Evolutionary conservation across 2,888 invertebrate genomes (phyloP).

Genomic region (Perithous albicinctus): DNA sequence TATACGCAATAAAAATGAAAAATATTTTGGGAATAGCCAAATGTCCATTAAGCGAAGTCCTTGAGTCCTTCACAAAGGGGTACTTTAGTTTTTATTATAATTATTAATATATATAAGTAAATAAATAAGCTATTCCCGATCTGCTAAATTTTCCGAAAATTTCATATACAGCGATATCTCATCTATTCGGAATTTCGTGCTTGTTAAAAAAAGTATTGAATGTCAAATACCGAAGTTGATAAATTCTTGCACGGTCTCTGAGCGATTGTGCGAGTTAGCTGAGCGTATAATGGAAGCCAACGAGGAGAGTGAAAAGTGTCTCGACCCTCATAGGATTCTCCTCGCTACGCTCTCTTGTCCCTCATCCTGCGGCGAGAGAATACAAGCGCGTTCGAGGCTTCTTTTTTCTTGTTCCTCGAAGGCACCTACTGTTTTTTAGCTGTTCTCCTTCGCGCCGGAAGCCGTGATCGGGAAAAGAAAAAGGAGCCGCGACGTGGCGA

Average conservation of each 20-base stretch:
- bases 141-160: too few relatives aligned
- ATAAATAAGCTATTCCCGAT: too few relatives aligned
- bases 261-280: conserved; percentile 17
- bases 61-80: too few relatives aligned
- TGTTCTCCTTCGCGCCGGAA: conserved; percentile 58
- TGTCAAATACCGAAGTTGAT: too few relatives aligned
- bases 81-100: too few relatives aligned
- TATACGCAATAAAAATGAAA: too few relatives aligned
- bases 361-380: conserved; percentile 27
- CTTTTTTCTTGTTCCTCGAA: conserved; percentile 38
- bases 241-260: conserved; percentile 5
- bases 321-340: conserved; percentile 23
- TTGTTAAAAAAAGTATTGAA: too few relatives aligned
- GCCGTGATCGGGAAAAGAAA: conserved; percentile 53
- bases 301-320: conserved; percentile 11
- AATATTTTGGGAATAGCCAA: too few relatives aligned
- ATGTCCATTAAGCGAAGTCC: too few relatives aligned
- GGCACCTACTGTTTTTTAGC: conserved; percentile 25
- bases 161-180: too few relatives aligned
- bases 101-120: too few relatives aligned
- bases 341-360: conserved; percentile 12
- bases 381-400: conserved; percentile 17
- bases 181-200: too few relatives aligned
- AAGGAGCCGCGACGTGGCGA: conserved; percentile 36
- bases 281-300: conserved; percentile 52